Evolutionary conservation across 2,797 vertebrate species (phyloP).

Genomic region (Acanthurus lineatus): DNA sequence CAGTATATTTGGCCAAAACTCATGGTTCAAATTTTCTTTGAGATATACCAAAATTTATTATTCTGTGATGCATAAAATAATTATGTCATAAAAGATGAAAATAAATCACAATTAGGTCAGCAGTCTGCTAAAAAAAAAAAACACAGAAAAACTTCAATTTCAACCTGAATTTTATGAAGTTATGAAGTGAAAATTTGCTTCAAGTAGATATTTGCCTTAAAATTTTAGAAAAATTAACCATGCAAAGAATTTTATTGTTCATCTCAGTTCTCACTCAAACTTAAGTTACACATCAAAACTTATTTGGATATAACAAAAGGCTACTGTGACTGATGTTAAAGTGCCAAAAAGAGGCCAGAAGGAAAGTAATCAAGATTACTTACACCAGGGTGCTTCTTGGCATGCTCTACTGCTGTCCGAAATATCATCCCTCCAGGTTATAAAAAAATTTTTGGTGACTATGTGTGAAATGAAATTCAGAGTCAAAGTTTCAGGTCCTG

Average conservation of each 20-base stretch:
- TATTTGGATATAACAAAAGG: neutral
- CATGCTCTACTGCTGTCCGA: constrained; percentile 64
- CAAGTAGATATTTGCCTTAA: neutral
- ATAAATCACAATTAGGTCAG: neutral
- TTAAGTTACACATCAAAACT: too few species aligned
- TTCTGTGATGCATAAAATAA: too few species aligned
- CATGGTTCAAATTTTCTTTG: neutral
- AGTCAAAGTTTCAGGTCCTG: constrained; percentile 23
- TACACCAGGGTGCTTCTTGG: constrained; percentile 78
- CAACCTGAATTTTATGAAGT: too few species aligned
- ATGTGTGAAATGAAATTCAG: constrained; percentile 23
- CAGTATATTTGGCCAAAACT: neutral
- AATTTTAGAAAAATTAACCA: neutral
- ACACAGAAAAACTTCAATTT: too few species aligned
- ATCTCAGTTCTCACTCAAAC: neutral
- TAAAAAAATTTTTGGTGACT: constrained; percentile 6
- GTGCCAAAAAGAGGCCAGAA: neutral
- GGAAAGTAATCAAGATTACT: constrained; percentile 55
- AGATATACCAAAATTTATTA: neutral
- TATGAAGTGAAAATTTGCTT: too few species aligned
- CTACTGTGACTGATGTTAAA: neutral
- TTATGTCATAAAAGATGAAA: neutral
- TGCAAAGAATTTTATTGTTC: neutral
- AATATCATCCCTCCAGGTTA: constrained; percentile 65
- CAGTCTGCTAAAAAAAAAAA: neutral